These are phyloP conservation scores for Athetis lepigone DNA, from an alignment of 2,888 invertebrate genomes.

Conservation along the genomic window DNA sequence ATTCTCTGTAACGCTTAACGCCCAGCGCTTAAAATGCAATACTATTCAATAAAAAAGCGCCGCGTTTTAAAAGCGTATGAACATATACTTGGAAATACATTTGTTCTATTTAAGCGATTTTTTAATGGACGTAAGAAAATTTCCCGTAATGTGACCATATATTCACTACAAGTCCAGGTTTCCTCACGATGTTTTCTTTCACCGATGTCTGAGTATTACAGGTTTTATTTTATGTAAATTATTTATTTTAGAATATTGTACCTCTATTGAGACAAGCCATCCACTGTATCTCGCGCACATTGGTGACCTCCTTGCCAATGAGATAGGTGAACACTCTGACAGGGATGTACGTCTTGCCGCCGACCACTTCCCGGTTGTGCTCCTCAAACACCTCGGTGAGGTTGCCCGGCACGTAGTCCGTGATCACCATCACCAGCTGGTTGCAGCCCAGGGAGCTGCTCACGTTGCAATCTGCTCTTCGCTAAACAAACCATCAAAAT, in stretches of 20 bases:
- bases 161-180: too few relatives aligned
- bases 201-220: neutral
- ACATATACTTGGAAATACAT: too few relatives aligned
- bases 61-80: too few relatives aligned
- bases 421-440: constrained; percentile 98
- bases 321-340: constrained; percentile 98
- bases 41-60: too few relatives aligned
- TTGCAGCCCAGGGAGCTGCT: constrained; percentile 93
- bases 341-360: constrained; percentile 92
- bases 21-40: too few relatives aligned
- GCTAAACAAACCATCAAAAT: constrained; percentile 64
- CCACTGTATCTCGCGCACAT: constrained; percentile 96
- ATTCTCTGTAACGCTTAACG: too few relatives aligned
- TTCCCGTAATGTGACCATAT: too few relatives aligned
- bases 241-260: constrained; percentile 64
- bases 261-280: constrained; percentile 99
- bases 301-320: constrained; percentile 97
- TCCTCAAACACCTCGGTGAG: constrained; percentile 95
- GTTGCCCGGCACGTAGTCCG: constrained; percentile 98
- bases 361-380: constrained; percentile 94
- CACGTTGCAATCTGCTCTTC: constrained; percentile 78
- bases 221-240: neutral
- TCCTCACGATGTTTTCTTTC: too few relatives aligned
- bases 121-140: too few relatives aligned
- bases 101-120: too few relatives aligned